Evolutionary conservation across 2,888 invertebrate species (phyloP).

Genomic region (Diaphora mendica): DNA sequence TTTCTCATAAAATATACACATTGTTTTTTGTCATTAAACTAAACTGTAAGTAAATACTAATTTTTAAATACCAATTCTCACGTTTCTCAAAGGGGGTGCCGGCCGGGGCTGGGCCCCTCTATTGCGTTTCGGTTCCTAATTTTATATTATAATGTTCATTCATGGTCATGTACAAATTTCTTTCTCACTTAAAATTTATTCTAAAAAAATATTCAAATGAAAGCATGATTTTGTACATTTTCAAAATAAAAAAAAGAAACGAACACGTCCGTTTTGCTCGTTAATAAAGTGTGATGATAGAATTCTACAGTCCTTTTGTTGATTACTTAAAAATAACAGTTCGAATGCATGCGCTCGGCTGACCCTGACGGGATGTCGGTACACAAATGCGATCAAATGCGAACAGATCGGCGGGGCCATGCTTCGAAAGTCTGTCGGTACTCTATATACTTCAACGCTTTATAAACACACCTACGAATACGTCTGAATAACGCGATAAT

Average conservation of each 20-base stretch:
- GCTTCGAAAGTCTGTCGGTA: conserved; percentile 50
- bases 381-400: conserved; percentile 78
- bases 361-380: conserved; percentile 35
- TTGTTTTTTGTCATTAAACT: conserved; percentile 86
- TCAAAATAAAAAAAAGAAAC: conserved; percentile 73
- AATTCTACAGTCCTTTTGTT: conserved; percentile 81
- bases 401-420: conserved; percentile 50
- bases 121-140: conserved; percentile 65
- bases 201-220: conserved; percentile 81
- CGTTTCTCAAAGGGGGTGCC: conserved; percentile 71
- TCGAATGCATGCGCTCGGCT: conserved; percentile 55
- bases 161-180: conserved; percentile 83
- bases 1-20: conserved; percentile 87
- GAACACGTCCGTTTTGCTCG: conserved; percentile 71
- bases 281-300: conserved; percentile 84
- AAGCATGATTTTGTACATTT: conserved; percentile 86
- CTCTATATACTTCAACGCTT: conserved; percentile 54
- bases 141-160: conserved; percentile 66
- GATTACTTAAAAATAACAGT: conserved; percentile 83
- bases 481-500: conserved; percentile 55
- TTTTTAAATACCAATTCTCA: conserved; percentile 85
- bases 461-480: conserved; percentile 49
- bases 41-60: conserved; percentile 87
- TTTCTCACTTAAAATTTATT: conserved; percentile 82
- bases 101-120: conserved; percentile 62